Evolutionary conservation across 2,888 invertebrate species (phyloP).

Genomic region (Drosophila putrida): DNA sequence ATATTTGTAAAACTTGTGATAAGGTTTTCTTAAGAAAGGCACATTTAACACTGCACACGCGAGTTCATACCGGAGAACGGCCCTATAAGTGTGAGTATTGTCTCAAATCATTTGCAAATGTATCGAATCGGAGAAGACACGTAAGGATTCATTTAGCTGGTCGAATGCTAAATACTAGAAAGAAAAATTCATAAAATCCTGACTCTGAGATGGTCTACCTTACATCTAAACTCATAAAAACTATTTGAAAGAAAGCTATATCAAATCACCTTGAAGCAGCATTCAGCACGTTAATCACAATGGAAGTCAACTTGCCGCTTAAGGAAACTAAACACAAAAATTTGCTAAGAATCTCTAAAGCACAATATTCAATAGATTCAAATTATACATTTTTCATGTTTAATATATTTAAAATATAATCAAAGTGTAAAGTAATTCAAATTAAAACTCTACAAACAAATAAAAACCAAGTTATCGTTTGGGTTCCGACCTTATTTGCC

Average conservation of each 20-base stretch:
- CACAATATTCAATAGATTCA: too few species aligned
- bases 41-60: background rate
- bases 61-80: background rate
- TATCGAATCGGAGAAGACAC: background rate
- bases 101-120: background rate
- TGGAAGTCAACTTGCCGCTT: too few species aligned
- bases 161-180: background rate
- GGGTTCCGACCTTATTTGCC: conserved; percentile 20
- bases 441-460: background rate
- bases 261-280: too few species aligned
- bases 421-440: background rate
- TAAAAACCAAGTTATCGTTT: background rate
- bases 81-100: background rate
- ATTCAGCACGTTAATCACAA: too few species aligned
- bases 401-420: background rate
- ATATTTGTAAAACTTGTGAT: background rate
- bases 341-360: too few species aligned
- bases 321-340: too few species aligned
- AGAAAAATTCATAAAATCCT: background rate
- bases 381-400: too few species aligned
- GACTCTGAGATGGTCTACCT: background rate
- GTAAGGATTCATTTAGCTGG: background rate
- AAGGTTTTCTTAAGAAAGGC: background rate
- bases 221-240: too few species aligned
- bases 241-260: too few species aligned